Conservation (phyloP, 2,797 vertebrate species). For the Labroides dimidiatus region DNA sequence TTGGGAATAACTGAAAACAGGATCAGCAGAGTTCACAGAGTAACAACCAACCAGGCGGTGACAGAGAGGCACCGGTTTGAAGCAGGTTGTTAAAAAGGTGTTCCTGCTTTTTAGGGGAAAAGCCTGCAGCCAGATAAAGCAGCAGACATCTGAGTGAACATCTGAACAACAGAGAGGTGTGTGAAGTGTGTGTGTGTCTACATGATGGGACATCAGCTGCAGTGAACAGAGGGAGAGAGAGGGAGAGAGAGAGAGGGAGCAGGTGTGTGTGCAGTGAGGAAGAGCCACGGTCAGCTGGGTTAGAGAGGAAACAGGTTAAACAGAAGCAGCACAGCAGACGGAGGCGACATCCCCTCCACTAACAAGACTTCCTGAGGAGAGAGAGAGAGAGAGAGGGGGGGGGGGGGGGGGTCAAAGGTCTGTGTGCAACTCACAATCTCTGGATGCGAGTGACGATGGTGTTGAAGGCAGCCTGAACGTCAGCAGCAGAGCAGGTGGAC, state of each 20-base stretch:
- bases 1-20: no score
- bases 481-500: slow-evolving; percentile 85
- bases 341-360: slow-evolving; percentile 40
- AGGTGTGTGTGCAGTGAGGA: slow-evolving; percentile 39
- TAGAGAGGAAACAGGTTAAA: slow-evolving; percentile 42
- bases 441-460: slow-evolving; percentile 88
- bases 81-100: background rate
- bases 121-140: slow-evolving; percentile 9
- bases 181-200: background rate
- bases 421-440: slow-evolving; percentile 84
- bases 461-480: slow-evolving; percentile 87
- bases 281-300: slow-evolving; percentile 30
- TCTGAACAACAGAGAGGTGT: slow-evolving; percentile 23
- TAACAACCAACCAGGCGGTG: no score
- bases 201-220: slow-evolving; percentile 31
- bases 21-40: no score
- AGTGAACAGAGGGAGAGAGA: slow-evolving; percentile 23
- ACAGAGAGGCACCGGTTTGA: no score
- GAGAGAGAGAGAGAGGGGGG: slow-evolving; percentile 15
- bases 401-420: slow-evolving; percentile 1
- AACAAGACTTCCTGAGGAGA: slow-evolving; percentile 45
- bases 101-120: slow-evolving; percentile 2
- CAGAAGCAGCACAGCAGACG: slow-evolving; percentile 39
- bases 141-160: slow-evolving; percentile 15
- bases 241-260: slow-evolving; percentile 1